These are phyloP conservation scores for Ichneumoninae sp. DNA, from an alignment of 2,888 invertebrate genomes.

Conservation along the genomic window DNA sequence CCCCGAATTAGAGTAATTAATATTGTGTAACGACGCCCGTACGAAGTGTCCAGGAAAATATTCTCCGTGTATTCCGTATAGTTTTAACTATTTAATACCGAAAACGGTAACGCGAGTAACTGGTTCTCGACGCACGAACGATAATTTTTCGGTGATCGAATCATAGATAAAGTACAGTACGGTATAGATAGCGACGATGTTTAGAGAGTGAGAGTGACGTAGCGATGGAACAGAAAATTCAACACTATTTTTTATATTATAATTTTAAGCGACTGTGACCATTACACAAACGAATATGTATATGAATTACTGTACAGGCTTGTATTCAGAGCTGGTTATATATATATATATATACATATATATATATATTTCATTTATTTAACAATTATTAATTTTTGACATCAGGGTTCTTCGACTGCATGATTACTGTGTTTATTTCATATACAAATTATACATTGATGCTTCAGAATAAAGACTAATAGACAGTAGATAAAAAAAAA, in stretches of 20 bases:
- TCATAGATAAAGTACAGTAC: conserved; percentile 15
- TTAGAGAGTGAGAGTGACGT: conserved; percentile 27
- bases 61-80: conserved; percentile 21
- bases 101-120: conserved; percentile 14
- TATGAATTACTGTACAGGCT: conserved; percentile 63
- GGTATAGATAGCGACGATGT: conserved; percentile 38
- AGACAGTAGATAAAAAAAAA: conserved; percentile 18
- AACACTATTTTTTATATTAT: conserved; percentile 68
- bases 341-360: background rate
- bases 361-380: conserved; percentile 14
- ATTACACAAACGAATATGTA: conserved; percentile 59
- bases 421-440: conserved; percentile 52
- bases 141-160: conserved; percentile 30
- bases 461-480: conserved; percentile 60
- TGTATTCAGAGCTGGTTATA: conserved; percentile 33
- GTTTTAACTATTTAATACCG: conserved; percentile 24
- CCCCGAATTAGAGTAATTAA: conserved; percentile 29
- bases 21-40: conserved; percentile 33
- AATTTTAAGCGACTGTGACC: conserved; percentile 64
- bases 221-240: conserved; percentile 57
- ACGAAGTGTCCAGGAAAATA: conserved; percentile 33
- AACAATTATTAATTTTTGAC: conserved; percentile 34
- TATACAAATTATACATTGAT: conserved; percentile 56
- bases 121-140: conserved; percentile 10
- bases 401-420: conserved; percentile 49